A percentile compares a stretch with the other conserved stretches of the same genome.
These are phyloP conservation scores for Gila orcuttii DNA, from an alignment of 2,113 vertebrate species.

Conservation along the genomic window DNA sequence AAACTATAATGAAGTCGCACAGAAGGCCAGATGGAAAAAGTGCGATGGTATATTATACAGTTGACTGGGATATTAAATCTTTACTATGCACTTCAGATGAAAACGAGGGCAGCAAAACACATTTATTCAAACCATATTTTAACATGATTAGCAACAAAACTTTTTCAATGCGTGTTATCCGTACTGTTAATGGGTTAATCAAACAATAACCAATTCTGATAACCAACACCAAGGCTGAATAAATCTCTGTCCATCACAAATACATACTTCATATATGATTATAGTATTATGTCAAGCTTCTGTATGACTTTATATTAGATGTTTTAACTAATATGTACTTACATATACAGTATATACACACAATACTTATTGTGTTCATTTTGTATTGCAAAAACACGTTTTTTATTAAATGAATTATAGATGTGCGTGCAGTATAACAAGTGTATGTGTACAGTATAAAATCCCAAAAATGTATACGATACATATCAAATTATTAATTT, in stretches of 20 bases:
- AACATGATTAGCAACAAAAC: not conserved
- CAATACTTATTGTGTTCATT: not conserved
- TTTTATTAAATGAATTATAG: not conserved
- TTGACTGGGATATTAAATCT: slow-evolving; percentile 28
- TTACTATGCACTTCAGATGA: slow-evolving; percentile 3
- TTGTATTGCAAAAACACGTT: not conserved
- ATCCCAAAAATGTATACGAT: not conserved
- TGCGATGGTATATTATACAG: slow-evolving; percentile 3
- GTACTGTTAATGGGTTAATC: not conserved
- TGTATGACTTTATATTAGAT: not conserved
- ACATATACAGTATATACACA: no score
- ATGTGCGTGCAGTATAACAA: no score
- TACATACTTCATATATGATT: not conserved
- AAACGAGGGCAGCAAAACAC: not conserved
- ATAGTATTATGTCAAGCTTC: not conserved
- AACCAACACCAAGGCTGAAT: not conserved
- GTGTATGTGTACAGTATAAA: no score
- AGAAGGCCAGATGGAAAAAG: not conserved
- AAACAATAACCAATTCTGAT: not conserved
- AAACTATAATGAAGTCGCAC: slow-evolving; percentile 25
- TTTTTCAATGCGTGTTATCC: not conserved
- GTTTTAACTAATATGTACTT: not conserved
- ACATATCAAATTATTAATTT: not conserved
- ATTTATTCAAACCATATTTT: not conserved
- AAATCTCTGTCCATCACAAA: not conserved